phyloP scores from a whole-genome alignment of 2,113 vertebrate species.

The Melanerpes formicivorus region DNA sequence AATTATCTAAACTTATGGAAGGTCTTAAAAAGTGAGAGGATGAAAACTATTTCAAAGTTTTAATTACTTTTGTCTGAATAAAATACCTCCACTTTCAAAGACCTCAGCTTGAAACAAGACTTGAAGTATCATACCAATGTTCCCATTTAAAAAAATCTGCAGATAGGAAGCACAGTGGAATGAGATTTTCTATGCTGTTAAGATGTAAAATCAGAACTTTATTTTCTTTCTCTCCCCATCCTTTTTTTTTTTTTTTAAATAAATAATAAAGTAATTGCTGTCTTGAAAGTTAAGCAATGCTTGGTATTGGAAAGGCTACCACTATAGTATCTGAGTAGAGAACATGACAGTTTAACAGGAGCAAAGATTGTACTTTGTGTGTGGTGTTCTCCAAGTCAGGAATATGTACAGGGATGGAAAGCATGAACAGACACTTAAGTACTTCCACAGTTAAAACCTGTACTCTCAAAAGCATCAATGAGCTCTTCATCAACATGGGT shows the following conservation, averaged over 20 bases:
- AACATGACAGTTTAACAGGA: not conserved
- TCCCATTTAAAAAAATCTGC: not conserved
- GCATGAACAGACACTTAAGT: not conserved
- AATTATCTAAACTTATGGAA: not conserved
- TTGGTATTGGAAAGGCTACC: not conserved
- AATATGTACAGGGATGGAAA: not conserved
- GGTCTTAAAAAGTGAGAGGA: not conserved
- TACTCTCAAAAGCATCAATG: not conserved
- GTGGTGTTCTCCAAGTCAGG: not conserved
- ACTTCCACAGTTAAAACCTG: not conserved
- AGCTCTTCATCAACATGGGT: not conserved
- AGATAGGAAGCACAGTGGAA: not conserved
- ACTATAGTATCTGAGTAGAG: not conserved
- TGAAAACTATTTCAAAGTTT: not conserved
- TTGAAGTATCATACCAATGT: not conserved
- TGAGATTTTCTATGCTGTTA: not conserved
- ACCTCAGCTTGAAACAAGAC: not conserved
- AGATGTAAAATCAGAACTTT: not conserved
- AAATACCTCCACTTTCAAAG: not conserved
- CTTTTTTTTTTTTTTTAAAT: not conserved
- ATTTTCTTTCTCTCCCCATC: accelerated
- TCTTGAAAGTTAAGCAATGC: not conserved
- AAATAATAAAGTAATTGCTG: not conserved
- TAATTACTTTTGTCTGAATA: not conserved
- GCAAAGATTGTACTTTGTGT: not conserved